A percentile compares a stretch with the other conserved stretches of the same genome.
Evolutionary conservation across 2,888 invertebrate species (phyloP).

Genomic region (Sphaeridia pumilis): DNA sequence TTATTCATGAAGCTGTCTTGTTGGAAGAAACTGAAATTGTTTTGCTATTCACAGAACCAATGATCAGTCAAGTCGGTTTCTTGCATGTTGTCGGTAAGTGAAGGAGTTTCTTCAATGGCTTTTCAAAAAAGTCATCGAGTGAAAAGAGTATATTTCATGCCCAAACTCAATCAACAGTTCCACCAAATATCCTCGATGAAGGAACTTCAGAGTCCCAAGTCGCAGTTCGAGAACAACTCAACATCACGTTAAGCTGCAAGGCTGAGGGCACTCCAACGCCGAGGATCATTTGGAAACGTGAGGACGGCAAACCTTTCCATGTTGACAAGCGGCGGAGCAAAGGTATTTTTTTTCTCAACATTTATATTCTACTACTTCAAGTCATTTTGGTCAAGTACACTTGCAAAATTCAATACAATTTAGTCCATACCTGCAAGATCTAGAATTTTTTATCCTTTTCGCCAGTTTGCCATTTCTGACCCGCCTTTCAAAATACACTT

Average conservation of each 20-base stretch:
- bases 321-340: slow-evolving; percentile 68
- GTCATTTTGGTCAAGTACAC: no score
- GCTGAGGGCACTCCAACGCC: slow-evolving; percentile 85
- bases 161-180: slow-evolving; percentile 58
- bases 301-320: slow-evolving; percentile 75
- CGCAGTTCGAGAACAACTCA: slow-evolving; percentile 84
- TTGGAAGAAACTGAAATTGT: neutral
- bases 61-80: slow-evolving; percentile 89
- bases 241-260: slow-evolving; percentile 80
- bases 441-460: no score
- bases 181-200: slow-evolving; percentile 82
- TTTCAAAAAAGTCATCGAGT: neutral
- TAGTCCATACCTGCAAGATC: no score
- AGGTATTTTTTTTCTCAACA: slow-evolving; percentile 57
- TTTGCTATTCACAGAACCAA: slow-evolving; percentile 58
- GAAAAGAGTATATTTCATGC: no score
- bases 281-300: slow-evolving; percentile 84
- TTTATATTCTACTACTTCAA: no score
- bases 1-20: neutral
- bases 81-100: slow-evolving; percentile 80
- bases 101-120: neutral
- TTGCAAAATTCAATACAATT: no score
- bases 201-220: slow-evolving; percentile 84
- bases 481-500: no score
- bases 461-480: no score